Evolutionary conservation across 2,888 invertebrate genomes (phyloP).

Genomic region (Hydrotaea diabolus): DNA sequence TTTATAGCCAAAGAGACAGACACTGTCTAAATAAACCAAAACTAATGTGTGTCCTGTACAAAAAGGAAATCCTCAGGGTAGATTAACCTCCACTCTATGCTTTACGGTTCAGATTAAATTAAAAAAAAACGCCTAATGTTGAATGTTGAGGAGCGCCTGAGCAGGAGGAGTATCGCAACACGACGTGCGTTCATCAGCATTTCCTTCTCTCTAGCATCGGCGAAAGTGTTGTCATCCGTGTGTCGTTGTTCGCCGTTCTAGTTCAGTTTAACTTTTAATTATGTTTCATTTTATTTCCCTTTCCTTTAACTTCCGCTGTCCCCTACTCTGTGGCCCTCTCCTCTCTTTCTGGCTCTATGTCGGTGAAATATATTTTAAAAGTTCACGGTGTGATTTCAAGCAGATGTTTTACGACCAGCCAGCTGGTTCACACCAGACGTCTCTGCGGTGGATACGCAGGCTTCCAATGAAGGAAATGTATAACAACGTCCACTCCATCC

Average conservation of each 20-base stretch:
- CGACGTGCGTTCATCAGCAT: neutral
- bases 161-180: too few relatives aligned
- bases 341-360: neutral
- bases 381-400: constrained; percentile 60
- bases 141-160: too few relatives aligned
- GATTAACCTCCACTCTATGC: too few relatives aligned
- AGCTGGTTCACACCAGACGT: constrained; percentile 38
- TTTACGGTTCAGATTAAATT: too few relatives aligned
- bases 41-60: too few relatives aligned
- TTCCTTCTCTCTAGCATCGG: neutral
- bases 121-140: too few relatives aligned
- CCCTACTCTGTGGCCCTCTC: too few relatives aligned
- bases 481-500: neutral
- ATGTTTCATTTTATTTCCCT: constrained; percentile 28
- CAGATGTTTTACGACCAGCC: constrained; percentile 52
- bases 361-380: neutral
- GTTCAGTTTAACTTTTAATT: constrained; percentile 17
- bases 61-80: too few relatives aligned
- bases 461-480: neutral
- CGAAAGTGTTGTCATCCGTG: constrained; percentile 1
- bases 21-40: too few relatives aligned
- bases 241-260: neutral
- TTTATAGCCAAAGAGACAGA: too few relatives aligned
- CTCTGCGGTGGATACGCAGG: constrained; percentile 13
- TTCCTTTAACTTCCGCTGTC: neutral